Base-by-base conservation (phyloP, 2,113 vertebrate species). In the Arvicanthis niloticus region DNA sequence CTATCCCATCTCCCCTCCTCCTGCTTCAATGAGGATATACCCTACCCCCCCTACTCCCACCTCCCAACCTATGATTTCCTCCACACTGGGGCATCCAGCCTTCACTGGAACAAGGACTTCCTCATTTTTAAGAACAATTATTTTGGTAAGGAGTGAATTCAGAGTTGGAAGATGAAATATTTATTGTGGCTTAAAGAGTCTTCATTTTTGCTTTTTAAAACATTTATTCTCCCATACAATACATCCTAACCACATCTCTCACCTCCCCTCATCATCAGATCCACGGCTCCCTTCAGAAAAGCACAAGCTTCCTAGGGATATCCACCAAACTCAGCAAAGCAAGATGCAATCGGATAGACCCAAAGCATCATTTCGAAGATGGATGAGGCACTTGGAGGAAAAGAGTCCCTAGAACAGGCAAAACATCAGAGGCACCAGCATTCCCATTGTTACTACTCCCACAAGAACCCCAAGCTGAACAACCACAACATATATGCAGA, bases 301-400 rank as follows among this genome's bases (percentile, higher is more conserved):
- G 1, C 24, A 4, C 2, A 56, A 10, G 34, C 4, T 16, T 58
- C 51, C 34, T 5, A 56, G 34, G 10, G 51, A 5, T 19, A 81
- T 2, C 34, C 37, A 58, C 34, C 4, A 21, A 81, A 24, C 34
- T 22, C 1, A 21, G 53, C 37, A 81, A 7, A 58, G 11, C 10
- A 24, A 24, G 21, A 58, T 24, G 2, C 19, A n/a, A 15, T n/a
- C 37, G n/a, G 37, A 7, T 56, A 58, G 34, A 10, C 17, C 24
- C 37, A 80, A 4, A 56, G 9, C 5, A 11, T 56, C 19, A n/a
- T 24, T 13, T n/a, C 21, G 24, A 81, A 24, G 10, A 31, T 81
- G 19, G 5, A n/a, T 2, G 11, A 81, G 8, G 34, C 34, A n/a
- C 2, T 24, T 24, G 21, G 21, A n/a, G 2, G 0, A n/a, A 58